Percentiles rank a stretch among this genome's conserved stretches.
Conservation (phyloP, 2,888 invertebrate species). For the Meteorus colon region DNA sequence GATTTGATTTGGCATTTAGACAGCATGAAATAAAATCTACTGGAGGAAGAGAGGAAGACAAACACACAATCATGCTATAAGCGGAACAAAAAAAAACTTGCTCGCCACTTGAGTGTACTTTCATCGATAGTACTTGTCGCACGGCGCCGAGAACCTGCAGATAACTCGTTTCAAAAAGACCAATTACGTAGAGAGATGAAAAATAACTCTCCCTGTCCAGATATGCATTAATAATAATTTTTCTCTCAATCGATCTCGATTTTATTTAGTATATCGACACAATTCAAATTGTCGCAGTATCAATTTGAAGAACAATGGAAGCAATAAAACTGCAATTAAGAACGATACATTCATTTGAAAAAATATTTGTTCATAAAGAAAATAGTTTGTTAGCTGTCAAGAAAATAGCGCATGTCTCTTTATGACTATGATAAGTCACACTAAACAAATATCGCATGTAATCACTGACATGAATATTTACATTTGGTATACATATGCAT, state of each 20-base stretch:
- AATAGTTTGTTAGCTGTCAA: neutral
- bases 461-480: neutral
- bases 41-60: slow-evolving; percentile 35
- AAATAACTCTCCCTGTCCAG: slow-evolving; percentile 7
- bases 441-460: neutral
- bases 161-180: slow-evolving; percentile 7
- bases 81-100: slow-evolving; percentile 35
- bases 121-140: slow-evolving; percentile 38
- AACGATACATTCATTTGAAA: neutral
- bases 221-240: neutral
- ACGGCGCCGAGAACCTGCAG: slow-evolving; percentile 8
- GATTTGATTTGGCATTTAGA: neutral
- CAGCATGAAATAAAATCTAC: neutral
- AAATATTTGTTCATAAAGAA: too few relatives aligned
- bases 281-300: neutral
- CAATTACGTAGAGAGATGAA: neutral
- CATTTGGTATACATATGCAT: too few relatives aligned
- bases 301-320: slow-evolving; percentile 13
- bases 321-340: slow-evolving; percentile 1
- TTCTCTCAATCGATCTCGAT: neutral
- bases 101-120: slow-evolving; percentile 37
- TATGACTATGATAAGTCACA: neutral
- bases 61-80: slow-evolving; percentile 12
- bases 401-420: neutral
- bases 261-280: neutral